A percentile compares a stretch with the other conserved stretches of the same genome.
These are phyloP conservation scores for Heterochromis multidens DNA, from an alignment of 2,113 vertebrate species.

Conservation along the genomic window DNA sequence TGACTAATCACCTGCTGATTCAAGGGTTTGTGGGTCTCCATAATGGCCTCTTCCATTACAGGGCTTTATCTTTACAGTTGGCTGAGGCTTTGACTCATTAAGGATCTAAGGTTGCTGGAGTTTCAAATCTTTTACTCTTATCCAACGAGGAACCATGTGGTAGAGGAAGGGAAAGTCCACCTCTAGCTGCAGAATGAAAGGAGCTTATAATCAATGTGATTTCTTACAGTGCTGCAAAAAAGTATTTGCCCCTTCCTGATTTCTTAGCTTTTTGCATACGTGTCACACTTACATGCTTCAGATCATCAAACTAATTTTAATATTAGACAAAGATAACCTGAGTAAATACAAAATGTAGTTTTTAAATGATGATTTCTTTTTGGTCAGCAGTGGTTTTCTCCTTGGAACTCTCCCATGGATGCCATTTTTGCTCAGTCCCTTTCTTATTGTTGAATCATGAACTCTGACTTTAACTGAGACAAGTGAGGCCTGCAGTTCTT, in stretches of 20 bases:
- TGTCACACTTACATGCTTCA: too few relatives aligned
- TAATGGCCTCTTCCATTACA: conserved; percentile 82
- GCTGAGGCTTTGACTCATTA: conserved; percentile 76
- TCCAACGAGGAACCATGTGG: conserved; percentile 46
- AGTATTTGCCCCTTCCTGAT: neutral
- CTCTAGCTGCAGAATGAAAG: conserved; percentile 55
- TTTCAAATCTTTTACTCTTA: conserved; percentile 73
- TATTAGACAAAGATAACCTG: too few relatives aligned
- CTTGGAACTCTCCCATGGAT: neutral
- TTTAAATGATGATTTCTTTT: too few relatives aligned
- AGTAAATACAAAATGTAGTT: too few relatives aligned
- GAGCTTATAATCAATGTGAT: neutral
- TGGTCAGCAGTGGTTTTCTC: neutral
- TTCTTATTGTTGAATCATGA: neutral
- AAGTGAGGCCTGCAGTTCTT: neutral
- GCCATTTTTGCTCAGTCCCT: neutral
- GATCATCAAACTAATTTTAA: too few relatives aligned
- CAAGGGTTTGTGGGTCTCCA: conserved; percentile 79
- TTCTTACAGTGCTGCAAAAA: neutral
- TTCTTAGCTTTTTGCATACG: neutral
- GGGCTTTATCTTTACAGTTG: conserved; percentile 79
- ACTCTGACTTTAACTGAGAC: neutral
- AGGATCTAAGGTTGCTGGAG: conserved; percentile 59
- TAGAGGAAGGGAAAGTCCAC: conserved; percentile 72
- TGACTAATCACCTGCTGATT: conserved; percentile 81